A percentile compares a stretch with the other conserved stretches of the same genome.
Evolutionary conservation across 2,888 invertebrate genomes (phyloP).

Genomic region (Xestia rhomboidea): DNA sequence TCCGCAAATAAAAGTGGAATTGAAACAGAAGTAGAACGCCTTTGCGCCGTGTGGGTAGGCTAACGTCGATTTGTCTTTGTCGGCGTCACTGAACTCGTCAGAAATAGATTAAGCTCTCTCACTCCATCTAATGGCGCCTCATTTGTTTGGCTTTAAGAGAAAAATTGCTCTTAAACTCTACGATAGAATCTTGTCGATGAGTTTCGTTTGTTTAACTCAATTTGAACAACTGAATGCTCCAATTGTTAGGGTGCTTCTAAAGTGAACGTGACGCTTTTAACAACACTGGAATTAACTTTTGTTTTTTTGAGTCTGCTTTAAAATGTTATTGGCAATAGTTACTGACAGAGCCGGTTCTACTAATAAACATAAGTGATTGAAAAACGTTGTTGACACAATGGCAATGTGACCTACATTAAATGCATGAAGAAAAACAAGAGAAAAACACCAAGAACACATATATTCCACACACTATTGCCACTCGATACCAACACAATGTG

Average conservation of each 20-base stretch:
- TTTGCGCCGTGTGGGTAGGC: constrained; percentile 90
- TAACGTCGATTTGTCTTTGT: constrained; percentile 91
- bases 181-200: constrained; percentile 88
- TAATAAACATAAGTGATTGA: background rate
- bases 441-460: background rate
- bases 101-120: constrained; percentile 91
- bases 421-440: constrained; percentile 2
- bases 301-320: constrained; percentile 3
- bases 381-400: constrained; percentile 9
- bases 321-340: background rate
- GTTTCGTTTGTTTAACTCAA: constrained; percentile 87
- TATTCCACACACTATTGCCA: constrained; percentile 25
- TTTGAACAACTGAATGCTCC: constrained; percentile 70
- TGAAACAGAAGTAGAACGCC: constrained; percentile 90
- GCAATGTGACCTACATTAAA: constrained; percentile 24
- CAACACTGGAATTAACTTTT: constrained; percentile 26
- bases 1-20: constrained; percentile 91
- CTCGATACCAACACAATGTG: constrained; percentile 23
- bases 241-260: constrained; percentile 56
- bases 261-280: constrained; percentile 22
- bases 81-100: constrained; percentile 91
- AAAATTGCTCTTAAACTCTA: constrained; percentile 89
- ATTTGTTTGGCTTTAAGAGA: constrained; percentile 91
- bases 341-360: background rate
- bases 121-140: constrained; percentile 90